Conservation (phyloP, 2,113 vertebrate species). For the Cebus imitator region DNA sequence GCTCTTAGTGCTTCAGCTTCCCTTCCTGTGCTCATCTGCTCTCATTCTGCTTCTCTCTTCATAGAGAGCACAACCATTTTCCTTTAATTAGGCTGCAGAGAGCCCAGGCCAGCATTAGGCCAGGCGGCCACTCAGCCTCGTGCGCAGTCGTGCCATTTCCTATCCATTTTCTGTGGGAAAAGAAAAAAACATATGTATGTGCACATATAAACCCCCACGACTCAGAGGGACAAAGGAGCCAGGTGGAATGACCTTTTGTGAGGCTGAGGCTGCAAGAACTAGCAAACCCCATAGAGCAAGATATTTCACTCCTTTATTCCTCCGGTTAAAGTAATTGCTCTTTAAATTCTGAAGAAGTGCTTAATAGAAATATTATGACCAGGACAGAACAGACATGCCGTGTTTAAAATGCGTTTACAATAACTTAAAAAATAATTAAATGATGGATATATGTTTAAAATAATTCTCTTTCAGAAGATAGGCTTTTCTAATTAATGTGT, state of each 20-base stretch:
- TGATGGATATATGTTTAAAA: slow-evolving; percentile 48
- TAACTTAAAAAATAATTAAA: background rate
- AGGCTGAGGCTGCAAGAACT: slow-evolving; percentile 42
- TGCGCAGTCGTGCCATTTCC: slow-evolving; percentile 73
- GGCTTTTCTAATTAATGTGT: slow-evolving; percentile 22
- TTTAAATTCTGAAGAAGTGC: slow-evolving; percentile 52
- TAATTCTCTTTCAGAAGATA: slow-evolving; percentile 53
- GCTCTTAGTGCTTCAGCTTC: slow-evolving; percentile 70
- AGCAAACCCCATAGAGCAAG: slow-evolving; percentile 51
- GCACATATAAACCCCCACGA: background rate
- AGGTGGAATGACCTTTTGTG: slow-evolving; percentile 67
- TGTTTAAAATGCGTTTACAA: slow-evolving; percentile 58
- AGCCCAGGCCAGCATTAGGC: slow-evolving; percentile 77
- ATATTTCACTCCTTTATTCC: background rate
- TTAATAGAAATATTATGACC: slow-evolving; percentile 59
- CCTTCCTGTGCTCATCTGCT: slow-evolving; percentile 69
- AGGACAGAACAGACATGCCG: background rate
- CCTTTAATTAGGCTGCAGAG: slow-evolving; percentile 83
- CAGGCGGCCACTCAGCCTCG: slow-evolving; percentile 74
- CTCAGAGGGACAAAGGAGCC: slow-evolving; percentile 57
- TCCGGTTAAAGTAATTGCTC: slow-evolving; percentile 56
- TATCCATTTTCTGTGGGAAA: slow-evolving; percentile 67
- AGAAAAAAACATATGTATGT: slow-evolving; percentile 9
- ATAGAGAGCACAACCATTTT: slow-evolving; percentile 82
- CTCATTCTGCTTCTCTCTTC: slow-evolving; percentile 69